Evolutionary conservation across 2,113 vertebrate genomes (phyloP).

Genomic region (Sinocyclocheilus grahami): DNA sequence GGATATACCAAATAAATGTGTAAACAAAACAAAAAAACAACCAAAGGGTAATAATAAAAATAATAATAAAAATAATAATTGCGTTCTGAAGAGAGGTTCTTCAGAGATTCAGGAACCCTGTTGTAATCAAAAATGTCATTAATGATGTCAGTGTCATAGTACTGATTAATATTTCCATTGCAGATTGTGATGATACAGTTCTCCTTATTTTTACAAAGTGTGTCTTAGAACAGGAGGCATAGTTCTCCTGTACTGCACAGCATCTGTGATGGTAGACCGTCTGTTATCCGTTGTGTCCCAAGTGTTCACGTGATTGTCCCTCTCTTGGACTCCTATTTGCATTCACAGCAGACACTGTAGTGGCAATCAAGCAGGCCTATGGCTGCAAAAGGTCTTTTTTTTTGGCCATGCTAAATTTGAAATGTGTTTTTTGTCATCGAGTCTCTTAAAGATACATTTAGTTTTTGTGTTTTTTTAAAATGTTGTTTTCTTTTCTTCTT

Average conservation of each 20-base stretch:
- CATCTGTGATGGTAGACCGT: conserved; percentile 49
- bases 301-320: conserved; percentile 59
- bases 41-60: conserved; percentile 25
- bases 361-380: conserved; percentile 51
- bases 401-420: conserved; percentile 53
- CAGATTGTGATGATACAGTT: conserved; percentile 52
- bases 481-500: conserved; percentile 32
- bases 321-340: conserved; percentile 56
- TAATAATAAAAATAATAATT: conserved; percentile 39
- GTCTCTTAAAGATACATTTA: conserved; percentile 48
- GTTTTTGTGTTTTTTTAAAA: background rate
- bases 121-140: conserved; percentile 76
- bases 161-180: conserved; percentile 51
- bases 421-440: conserved; percentile 44
- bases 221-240: conserved; percentile 42
- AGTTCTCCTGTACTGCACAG: conserved; percentile 61
- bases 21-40: conserved; percentile 57
- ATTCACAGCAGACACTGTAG: conserved; percentile 56
- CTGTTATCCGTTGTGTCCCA: conserved; percentile 26
- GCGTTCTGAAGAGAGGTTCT: conserved; percentile 47
- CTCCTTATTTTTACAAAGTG: conserved; percentile 56
- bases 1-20: conserved; percentile 66
- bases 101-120: conserved; percentile 74
- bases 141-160: conserved; percentile 70
- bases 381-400: conserved; percentile 50